Conservation (phyloP, 64 coral and sea anemone genomes). For the Dendronephthya gigantea region DNA sequence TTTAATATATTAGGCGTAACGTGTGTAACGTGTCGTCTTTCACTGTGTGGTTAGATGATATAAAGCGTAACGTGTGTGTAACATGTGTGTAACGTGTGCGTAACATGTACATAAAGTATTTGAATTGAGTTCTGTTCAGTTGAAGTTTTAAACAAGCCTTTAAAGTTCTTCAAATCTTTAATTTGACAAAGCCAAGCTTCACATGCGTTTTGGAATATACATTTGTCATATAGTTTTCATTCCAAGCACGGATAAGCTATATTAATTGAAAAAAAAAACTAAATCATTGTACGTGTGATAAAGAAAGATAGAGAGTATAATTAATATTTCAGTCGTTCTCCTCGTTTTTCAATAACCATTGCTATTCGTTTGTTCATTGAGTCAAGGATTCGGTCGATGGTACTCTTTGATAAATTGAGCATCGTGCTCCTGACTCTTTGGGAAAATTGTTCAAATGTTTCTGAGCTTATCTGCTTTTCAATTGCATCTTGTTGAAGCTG, state of each 20-base stretch:
- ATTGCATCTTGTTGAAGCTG: slow-evolving; percentile 45
- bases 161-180: no score
- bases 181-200: no score
- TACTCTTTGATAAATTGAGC: background rate
- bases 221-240: no score
- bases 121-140: no score
- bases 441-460: slow-evolving; percentile 41
- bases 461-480: slow-evolving; percentile 21
- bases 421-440: slow-evolving; percentile 11
- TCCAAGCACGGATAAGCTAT: no score
- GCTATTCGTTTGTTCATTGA: background rate
- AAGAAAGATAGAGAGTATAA: background rate
- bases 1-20: slow-evolving; percentile 16
- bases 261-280: no score
- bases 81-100: background rate
- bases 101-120: background rate
- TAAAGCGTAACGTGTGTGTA: slow-evolving; percentile 4
- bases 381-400: background rate
- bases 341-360: background rate
- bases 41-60: background rate
- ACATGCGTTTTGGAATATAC: no score
- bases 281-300: background rate
- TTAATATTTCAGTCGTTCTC: slow-evolving; percentile 4
- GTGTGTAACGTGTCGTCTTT: background rate
- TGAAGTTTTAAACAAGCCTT: background rate